Evolutionary conservation across 1,140 invertebrate species (phyloP), one percentile per base, ranked within the genome.

Genomic region (Conus betulinus): DNA sequence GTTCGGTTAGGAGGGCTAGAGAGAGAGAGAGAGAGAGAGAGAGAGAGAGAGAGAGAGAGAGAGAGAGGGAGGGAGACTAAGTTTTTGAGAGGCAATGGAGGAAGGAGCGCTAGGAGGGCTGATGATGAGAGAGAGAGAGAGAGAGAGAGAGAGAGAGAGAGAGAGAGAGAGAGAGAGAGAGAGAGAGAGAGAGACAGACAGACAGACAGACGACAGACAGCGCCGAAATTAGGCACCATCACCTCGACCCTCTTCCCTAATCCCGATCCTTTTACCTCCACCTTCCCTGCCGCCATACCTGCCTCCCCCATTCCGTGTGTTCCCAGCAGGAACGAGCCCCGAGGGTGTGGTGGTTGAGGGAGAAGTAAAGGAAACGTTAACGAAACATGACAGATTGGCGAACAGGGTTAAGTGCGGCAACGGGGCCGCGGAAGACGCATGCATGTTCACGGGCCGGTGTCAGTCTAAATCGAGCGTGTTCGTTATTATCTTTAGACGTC

Each of bases 401-500:
- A 71, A 71, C 67, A 20, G 67, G 67, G 67, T 71, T 71, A 71
- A 71, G 67, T 71, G 67, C 13, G 20, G 23, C 3, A 23, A 20
- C 20, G 6, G 67, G 67, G 3, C 13, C 67, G 6, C 17, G 23
- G 20, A 23, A 20, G 20, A 71, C 20, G 67, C 67, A 13, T 6
- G 67, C 67, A 71, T 71, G 67, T 71, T 71, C 67, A 13, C 67
- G 20, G 67, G 67, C 23, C 67, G 67, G 67, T 71, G 67, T 71
- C 67, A 71, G 67, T 71, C 67, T 71, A 71, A 71, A 71, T 71
- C 67, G 67, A 71, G 67, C 67, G 67, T 71, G 67, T 71, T 71
- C 67, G 17, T 23, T 20, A 71, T 71, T 71, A 71, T 71, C 67
- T 71, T 71, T 71, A 71, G 67, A 71, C 15, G 67, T 71, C 67